phyloP scores from a whole-genome alignment of 2,113 vertebrate species.

The Prionailurus bengalensis region DNA sequence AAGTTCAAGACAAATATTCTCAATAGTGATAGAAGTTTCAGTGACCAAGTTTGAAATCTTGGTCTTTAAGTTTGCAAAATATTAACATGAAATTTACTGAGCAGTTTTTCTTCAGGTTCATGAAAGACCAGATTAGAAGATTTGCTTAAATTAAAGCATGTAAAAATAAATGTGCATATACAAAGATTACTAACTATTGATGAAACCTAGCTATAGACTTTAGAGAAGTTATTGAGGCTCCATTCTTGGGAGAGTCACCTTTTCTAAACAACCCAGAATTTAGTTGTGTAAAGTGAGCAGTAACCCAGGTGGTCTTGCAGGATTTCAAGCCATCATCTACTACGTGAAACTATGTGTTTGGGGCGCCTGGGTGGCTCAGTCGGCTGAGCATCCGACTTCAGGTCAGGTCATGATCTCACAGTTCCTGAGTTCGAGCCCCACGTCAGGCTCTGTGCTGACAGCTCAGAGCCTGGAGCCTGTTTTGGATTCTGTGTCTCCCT shows the following conservation, averaged over 20 bases:
- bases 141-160: not conserved
- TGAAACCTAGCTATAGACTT: not conserved
- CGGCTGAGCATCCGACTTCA: too few relatives aligned
- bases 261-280: not conserved
- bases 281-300: not conserved
- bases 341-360: rapidly evolving
- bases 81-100: not conserved
- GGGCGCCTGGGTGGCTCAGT: too few relatives aligned
- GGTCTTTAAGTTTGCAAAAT: not conserved
- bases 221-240: not conserved
- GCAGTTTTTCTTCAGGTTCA: not conserved
- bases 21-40: not conserved
- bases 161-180: not conserved
- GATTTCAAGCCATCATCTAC: not conserved
- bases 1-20: not conserved
- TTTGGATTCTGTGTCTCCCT: too few relatives aligned
- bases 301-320: not conserved
- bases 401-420: too few relatives aligned
- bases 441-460: too few relatives aligned
- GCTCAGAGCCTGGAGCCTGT: too few relatives aligned
- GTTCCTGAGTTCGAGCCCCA: too few relatives aligned
- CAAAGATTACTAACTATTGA: not conserved
- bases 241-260: not conserved
- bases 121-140: not conserved
- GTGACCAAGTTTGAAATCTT: not conserved